Evolutionary conservation across 2,113 vertebrate species (phyloP).

Genomic region (Nycticryphes semicollaris): DNA sequence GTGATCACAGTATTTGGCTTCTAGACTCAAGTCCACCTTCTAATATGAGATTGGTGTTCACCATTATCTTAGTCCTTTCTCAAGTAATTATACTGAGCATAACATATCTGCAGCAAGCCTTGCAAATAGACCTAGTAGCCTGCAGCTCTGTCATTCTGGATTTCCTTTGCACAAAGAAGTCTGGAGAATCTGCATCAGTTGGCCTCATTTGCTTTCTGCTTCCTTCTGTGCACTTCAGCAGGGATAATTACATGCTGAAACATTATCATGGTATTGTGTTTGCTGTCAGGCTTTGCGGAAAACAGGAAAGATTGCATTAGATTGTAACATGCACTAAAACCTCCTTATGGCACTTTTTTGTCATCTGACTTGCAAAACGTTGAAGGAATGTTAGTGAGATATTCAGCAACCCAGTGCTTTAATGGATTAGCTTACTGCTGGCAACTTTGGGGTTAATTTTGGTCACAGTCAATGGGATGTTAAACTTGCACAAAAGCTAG

Average conservation of each 20-base stretch:
- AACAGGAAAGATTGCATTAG: constrained; percentile 27
- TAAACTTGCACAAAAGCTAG: not conserved
- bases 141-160: constrained; percentile 61
- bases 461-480: not conserved
- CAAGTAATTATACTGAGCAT: not conserved
- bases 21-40: not conserved
- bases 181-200: constrained; percentile 8
- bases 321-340: constrained; percentile 4
- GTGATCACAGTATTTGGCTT: not conserved
- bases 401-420: not conserved
- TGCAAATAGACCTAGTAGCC: constrained; percentile 36
- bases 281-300: constrained; percentile 28
- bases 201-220: constrained; percentile 60
- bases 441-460: not conserved
- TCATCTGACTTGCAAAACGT: not conserved
- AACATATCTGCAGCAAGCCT: constrained; percentile 9
- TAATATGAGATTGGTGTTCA: not conserved
- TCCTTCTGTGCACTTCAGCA: constrained; percentile 42
- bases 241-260: constrained; percentile 28
- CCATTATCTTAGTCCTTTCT: not conserved
- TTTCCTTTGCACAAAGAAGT: constrained; percentile 53
- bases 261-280: constrained; percentile 30
- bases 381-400: not conserved
- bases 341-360: not conserved
- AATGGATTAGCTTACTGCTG: not conserved